A percentile compares a stretch with the other conserved stretches of the same genome.
Conservation (phyloP, 1,140 invertebrate species). For the Mylabris phalerata region DNA sequence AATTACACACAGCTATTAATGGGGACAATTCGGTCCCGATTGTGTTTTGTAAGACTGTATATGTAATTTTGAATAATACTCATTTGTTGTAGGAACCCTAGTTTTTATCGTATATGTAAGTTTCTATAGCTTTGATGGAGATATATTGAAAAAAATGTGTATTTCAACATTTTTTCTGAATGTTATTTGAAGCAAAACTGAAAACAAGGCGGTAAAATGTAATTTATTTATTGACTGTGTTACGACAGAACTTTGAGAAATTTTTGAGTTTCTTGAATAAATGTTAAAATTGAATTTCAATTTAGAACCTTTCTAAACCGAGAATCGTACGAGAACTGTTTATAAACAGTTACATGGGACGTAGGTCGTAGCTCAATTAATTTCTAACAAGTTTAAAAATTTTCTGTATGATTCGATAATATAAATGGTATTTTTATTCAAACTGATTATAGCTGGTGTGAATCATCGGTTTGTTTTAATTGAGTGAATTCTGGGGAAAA, state of each 20-base stretch:
- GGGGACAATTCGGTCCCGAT: neutral
- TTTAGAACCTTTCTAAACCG: too few species aligned
- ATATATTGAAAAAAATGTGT: neutral
- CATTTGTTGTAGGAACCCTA: conserved; percentile 17
- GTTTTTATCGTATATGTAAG: neutral
- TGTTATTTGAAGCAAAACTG: too few species aligned
- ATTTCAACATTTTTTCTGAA: too few species aligned
- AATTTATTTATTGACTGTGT: conserved; percentile 12
- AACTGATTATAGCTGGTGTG: too few species aligned
- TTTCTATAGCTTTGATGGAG: conserved; percentile 9
- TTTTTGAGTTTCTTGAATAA: conserved; percentile 13
- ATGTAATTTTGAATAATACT: conserved; percentile 15
- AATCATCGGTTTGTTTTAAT: too few species aligned
- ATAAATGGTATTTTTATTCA: too few species aligned
- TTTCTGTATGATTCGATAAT: too few species aligned
- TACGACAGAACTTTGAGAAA: conserved; percentile 8
- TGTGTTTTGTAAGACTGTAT: conserved; percentile 11
- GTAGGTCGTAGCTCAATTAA: too few species aligned
- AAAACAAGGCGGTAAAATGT: neutral
- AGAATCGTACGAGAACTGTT: too few species aligned
- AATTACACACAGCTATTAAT: neutral
- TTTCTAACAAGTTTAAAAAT: too few species aligned
- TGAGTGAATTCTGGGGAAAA: too few species aligned
- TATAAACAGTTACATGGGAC: too few species aligned
- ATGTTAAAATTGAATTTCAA: conserved; percentile 2